phyloP scores from a whole-genome alignment of 2,888 invertebrate species.

The Acanthosoma haemorrhoidale region DNA sequence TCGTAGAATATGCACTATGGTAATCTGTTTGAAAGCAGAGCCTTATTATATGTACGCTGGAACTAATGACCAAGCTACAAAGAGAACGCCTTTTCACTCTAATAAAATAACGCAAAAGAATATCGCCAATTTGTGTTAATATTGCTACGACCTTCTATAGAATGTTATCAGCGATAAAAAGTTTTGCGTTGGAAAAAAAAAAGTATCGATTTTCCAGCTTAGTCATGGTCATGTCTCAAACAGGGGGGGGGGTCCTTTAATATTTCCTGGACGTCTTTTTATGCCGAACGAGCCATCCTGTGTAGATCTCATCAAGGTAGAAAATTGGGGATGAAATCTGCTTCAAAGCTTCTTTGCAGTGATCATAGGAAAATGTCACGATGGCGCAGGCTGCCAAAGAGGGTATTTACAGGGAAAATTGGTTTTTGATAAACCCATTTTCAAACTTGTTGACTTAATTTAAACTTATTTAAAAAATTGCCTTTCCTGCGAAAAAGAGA shows the following conservation, averaged over 20 bases:
- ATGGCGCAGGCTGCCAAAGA: not conserved
- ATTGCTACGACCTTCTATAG: too few species aligned
- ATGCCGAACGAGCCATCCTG: not conserved
- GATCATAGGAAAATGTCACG: constrained; percentile 18
- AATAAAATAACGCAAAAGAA: too few species aligned
- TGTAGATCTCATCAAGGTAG: not conserved
- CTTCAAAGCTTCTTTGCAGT: constrained; percentile 5
- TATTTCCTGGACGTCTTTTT: constrained; percentile 10
- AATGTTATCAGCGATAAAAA: not conserved
- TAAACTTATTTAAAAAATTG: constrained; percentile 9
- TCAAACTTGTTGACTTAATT: not conserved
- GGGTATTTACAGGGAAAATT: constrained; percentile 19
- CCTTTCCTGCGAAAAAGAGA: not conserved
- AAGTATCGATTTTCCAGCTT: constrained; percentile 2
- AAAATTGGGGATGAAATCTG: not conserved
- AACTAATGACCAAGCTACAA: too few species aligned
- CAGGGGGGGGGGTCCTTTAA: not conserved
- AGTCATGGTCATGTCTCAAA: not conserved
- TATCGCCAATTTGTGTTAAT: too few species aligned
- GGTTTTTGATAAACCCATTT: constrained; percentile 9
- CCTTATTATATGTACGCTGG: too few species aligned
- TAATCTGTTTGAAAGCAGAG: too few species aligned
- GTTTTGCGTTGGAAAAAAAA: not conserved
- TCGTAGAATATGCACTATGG: too few species aligned
- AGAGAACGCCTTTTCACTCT: too few species aligned